phyloP scores from a whole-genome alignment of 2,888 invertebrate species.

The Cephus runcator region DNA sequence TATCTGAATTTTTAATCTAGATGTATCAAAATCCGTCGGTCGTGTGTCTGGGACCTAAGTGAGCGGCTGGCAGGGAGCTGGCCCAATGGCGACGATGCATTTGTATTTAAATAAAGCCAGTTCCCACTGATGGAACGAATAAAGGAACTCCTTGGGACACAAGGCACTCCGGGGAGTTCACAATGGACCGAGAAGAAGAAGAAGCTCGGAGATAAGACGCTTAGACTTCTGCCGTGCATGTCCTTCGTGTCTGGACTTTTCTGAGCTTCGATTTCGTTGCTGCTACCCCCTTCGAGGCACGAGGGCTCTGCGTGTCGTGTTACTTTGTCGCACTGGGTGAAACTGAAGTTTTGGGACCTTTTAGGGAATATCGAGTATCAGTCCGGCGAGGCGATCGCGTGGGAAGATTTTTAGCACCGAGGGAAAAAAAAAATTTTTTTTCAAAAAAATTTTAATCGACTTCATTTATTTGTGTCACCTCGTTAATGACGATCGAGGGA shows the following conservation, averaged over 20 bases:
- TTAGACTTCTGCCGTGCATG: constrained; percentile 6
- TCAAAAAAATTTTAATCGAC: background rate
- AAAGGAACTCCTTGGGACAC: constrained; percentile 21
- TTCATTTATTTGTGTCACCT: background rate
- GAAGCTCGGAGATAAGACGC: constrained; percentile 13
- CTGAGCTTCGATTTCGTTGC: background rate
- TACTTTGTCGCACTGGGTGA: background rate
- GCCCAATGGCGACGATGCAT: constrained; percentile 15
- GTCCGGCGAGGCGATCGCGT: background rate
- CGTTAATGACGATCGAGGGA: too few relatives aligned
- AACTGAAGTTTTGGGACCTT: background rate
- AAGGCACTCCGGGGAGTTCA: constrained; percentile 15
- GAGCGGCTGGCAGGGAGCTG: constrained; percentile 6
- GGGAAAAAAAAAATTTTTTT: background rate
- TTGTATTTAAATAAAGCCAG: constrained; percentile 21
- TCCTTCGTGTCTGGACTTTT: background rate
- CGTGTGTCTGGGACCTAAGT: constrained; percentile 8
- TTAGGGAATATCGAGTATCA: background rate
- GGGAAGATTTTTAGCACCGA: background rate
- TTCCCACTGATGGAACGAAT: constrained; percentile 18
- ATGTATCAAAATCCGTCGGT: constrained; percentile 17
- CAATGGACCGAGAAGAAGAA: constrained; percentile 16
- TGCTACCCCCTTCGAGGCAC: background rate
- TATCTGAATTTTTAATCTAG: constrained; percentile 21
- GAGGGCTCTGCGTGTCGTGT: background rate